Evolutionary conservation across 2,888 invertebrate genomes (phyloP).

Genomic region (Pegoplata infirma): DNA sequence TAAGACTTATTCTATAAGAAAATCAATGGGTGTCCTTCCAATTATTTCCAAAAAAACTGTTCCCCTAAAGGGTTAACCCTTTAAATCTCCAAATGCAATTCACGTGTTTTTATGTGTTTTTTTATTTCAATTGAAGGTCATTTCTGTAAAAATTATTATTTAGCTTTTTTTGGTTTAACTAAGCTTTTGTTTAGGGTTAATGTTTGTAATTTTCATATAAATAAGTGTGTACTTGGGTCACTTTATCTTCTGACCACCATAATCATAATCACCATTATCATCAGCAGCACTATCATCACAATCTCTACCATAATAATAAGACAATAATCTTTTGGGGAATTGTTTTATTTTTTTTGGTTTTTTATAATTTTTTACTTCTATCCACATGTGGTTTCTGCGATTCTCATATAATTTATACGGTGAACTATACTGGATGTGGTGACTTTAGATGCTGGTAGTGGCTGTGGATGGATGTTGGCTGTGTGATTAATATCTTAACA

Average conservation of each 20-base stretch:
- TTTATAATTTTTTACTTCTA: background rate
- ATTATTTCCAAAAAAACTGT: too few species aligned
- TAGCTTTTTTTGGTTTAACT: background rate
- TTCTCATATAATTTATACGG: background rate
- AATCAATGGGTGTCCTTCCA: too few species aligned
- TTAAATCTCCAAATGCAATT: background rate
- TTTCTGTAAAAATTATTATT: background rate
- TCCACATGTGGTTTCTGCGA: background rate
- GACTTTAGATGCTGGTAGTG: background rate
- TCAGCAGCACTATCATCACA: background rate
- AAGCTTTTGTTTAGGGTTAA: background rate
- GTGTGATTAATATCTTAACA: constrained; percentile 37
- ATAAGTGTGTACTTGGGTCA: background rate
- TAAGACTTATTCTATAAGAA: too few species aligned
- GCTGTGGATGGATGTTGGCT: background rate
- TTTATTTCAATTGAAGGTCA: background rate
- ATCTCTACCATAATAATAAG: background rate
- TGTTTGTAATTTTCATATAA: background rate
- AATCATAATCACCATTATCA: background rate
- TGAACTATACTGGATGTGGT: background rate
- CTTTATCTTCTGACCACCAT: background rate
- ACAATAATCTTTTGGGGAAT: background rate
- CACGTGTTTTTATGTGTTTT: background rate
- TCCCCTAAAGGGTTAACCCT: too few species aligned
- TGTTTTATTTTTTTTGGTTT: background rate